Evolutionary conservation across 2,888 invertebrate species (phyloP), one percentile per base, ranked within the genome.

Genomic region (Oscheius sp.): DNA sequence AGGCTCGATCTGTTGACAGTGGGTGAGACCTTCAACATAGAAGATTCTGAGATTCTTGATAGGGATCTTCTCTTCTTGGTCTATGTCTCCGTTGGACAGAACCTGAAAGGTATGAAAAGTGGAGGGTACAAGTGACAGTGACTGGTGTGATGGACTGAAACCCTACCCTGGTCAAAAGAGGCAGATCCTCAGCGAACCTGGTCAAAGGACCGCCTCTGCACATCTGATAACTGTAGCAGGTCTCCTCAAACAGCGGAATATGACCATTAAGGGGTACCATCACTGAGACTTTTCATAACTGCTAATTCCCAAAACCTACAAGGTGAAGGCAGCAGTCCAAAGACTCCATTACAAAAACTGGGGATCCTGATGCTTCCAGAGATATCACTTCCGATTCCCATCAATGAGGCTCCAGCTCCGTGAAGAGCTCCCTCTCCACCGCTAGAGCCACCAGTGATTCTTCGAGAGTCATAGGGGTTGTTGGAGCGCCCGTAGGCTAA

Each of bases 371-470:
- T 63, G n/a, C 63, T 63, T 32, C 63, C 63, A 63, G 47, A 21
- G 4, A 63, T 29, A 42, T 63, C 63, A 32, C 63, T 63, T 10
- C 63, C 63, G n/a, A 63, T 47, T 10, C 63, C 63, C 37, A 63
- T 42, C 63, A 29, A 53, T n/a, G 35, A 35, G 42, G 70, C 70
- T 29, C 58, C 70, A 35, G 70, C 33, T 3, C 53, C 57, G 59
- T 53, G 32, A 9, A 59, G 58, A 47, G 70, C 70, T 42, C 53
- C 70, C 35, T 70, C 70, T n/a, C 70, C 70, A 13, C 70, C 70
- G 7, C 70, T 70, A 9, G 70, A 70, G 11, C 70, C 70, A 37
- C 70, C 70, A 11, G 29, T 7, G 35, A 53, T 70, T 2, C 70
- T 9, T 0, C 70, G 35, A 42, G 58, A 35, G 48, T 70, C 70